Evolutionary conservation across 2,113 vertebrate genomes (phyloP).

Genomic region (Gallinago paraguaiae): DNA sequence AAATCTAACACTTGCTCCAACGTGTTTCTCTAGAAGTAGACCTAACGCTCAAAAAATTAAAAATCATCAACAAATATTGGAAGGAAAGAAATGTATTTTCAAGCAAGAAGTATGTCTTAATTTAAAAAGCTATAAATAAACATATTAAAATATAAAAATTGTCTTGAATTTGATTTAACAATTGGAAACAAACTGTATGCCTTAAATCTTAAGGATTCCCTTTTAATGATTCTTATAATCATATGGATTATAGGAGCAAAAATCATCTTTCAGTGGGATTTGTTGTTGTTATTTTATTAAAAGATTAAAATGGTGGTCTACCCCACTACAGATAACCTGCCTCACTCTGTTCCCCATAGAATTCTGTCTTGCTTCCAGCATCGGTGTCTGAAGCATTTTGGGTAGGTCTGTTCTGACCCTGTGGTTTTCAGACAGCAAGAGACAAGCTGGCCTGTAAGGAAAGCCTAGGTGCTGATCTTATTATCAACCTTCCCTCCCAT

Average conservation of each 20-base stretch:
- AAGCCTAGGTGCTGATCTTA: neutral
- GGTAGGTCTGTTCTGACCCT: neutral
- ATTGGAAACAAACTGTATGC: neutral
- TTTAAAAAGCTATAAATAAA: neutral
- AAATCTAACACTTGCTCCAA: neutral
- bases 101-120: neutral
- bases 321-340: neutral
- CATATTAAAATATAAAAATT: neutral
- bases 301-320: neutral
- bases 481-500: neutral
- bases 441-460: neutral
- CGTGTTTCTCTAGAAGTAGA: neutral
- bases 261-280: neutral
- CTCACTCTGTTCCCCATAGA: neutral
- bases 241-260: neutral
- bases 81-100: neutral
- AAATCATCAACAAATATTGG: neutral
- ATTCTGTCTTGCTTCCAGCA: neutral
- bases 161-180: neutral
- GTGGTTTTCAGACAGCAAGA: rapidly evolving
- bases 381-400: neutral
- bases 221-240: neutral
- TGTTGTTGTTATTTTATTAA: neutral
- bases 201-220: neutral
- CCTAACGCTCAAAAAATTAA: neutral